phyloP scores from a whole-genome alignment of 2,797 vertebrate species.

The Poeciliopsis turneri region DNA sequence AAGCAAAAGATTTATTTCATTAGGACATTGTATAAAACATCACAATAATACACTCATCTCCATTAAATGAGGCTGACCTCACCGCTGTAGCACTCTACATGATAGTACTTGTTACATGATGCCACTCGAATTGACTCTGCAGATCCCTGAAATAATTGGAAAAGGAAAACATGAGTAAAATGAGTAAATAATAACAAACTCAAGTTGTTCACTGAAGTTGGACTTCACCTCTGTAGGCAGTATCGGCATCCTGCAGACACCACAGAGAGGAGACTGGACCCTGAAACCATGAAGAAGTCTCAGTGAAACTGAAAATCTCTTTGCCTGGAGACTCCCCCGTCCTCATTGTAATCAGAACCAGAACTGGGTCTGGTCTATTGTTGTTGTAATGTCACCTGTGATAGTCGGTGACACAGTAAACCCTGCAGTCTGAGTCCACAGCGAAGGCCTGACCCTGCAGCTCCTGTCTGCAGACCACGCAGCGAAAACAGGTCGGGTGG shows the following conservation, averaged over 20 bases:
- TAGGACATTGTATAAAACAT: background rate
- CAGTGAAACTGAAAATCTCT: constrained; percentile 9
- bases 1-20: background rate
- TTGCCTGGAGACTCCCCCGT: constrained; percentile 10
- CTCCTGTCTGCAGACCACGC: constrained; percentile 85
- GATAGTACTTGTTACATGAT: constrained; percentile 87
- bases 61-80: constrained; percentile 76
- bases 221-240: constrained; percentile 85
- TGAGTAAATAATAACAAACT: background rate
- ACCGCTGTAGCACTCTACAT: constrained; percentile 86
- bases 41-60: background rate
- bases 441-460: constrained; percentile 88
- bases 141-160: constrained; percentile 82
- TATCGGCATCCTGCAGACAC: constrained; percentile 84
- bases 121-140: constrained; percentile 89
- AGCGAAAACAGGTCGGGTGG: constrained; percentile 89
- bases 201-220: background rate
- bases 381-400: constrained; percentile 81
- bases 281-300: constrained; percentile 65
- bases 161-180: constrained; percentile 2
- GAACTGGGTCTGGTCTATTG: constrained; percentile 16
- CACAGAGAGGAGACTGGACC: constrained; percentile 85
- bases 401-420: constrained; percentile 92
- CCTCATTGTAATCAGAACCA: constrained; percentile 8
- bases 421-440: constrained; percentile 84